A percentile compares a stretch with the other conserved stretches of the same genome.
Evolutionary conservation across 2,888 invertebrate genomes (phyloP).

Genomic region (Pollenia angustigena): DNA sequence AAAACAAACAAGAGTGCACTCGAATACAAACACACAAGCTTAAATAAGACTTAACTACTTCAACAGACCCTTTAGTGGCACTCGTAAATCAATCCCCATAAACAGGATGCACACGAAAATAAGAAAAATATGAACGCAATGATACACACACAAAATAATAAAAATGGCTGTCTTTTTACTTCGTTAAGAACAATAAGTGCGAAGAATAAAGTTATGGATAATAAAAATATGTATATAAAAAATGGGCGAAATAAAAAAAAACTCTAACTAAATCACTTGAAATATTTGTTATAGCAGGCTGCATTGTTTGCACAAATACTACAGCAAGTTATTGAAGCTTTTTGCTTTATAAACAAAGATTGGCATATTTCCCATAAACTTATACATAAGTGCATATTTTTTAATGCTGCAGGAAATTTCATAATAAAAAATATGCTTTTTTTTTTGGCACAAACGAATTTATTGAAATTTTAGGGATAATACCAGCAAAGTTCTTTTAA

Average conservation of each 20-base stretch:
- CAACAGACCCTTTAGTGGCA: slow-evolving; percentile 5
- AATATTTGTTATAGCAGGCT: not conserved
- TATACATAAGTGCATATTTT: too few species aligned
- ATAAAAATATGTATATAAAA: slow-evolving; percentile 5
- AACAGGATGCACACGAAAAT: not conserved
- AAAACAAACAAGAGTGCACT: slow-evolving; percentile 5
- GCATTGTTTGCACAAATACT: not conserved
- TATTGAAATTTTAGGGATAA: too few species aligned
- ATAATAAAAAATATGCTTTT: too few species aligned
- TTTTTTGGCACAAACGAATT: too few species aligned
- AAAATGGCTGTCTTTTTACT: slow-evolving; percentile 26
- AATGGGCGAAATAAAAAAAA: not conserved
- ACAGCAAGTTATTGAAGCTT: not conserved
- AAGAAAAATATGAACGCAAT: slow-evolving; percentile 4
- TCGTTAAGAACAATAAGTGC: slow-evolving; percentile 14
- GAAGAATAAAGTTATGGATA: not conserved
- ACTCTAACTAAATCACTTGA: too few species aligned
- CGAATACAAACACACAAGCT: not conserved
- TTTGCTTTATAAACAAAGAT: too few species aligned
- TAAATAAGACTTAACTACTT: slow-evolving; percentile 18
- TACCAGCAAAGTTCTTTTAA: too few species aligned
- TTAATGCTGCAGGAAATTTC: too few species aligned
- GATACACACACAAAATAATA: slow-evolving; percentile 24
- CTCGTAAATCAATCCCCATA: slow-evolving; percentile 51
- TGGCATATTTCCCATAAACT: too few species aligned